A percentile compares a stretch with the other conserved stretches of the same genome.
These are phyloP conservation scores for Bombyx mandarina DNA, from an alignment of 1,140 invertebrate species.

Conservation along the genomic window DNA sequence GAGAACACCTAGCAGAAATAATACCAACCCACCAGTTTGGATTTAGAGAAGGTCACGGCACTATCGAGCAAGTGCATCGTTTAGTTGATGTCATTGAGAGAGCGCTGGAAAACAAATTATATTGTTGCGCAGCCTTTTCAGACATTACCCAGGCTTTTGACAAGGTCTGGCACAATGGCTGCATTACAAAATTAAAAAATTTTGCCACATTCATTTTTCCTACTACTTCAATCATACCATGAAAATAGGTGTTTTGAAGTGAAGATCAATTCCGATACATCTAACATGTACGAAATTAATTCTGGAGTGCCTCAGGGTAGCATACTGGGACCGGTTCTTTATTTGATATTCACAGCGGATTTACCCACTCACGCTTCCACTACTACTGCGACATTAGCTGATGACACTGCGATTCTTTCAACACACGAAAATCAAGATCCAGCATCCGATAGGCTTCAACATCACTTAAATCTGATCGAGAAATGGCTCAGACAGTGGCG, in stretches of 20 bases:
- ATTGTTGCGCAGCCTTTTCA: conserved; percentile 29
- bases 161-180: conserved; percentile 30
- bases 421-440: too few species aligned
- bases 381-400: too few species aligned
- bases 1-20: conserved; percentile 12
- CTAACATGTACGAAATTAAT: conserved; percentile 6
- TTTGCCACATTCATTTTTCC: conserved; percentile 8
- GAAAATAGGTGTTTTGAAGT: conserved; percentile 13
- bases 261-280: conserved; percentile 3
- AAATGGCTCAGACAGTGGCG: too few species aligned
- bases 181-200: conserved; percentile 21
- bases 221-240: conserved; percentile 6
- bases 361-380: background rate
- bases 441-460: too few species aligned
- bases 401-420: too few species aligned
- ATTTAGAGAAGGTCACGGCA: conserved; percentile 29
- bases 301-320: conserved; percentile 40
- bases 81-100: conserved; percentile 18
- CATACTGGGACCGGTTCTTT: conserved; percentile 32
- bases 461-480: too few species aligned
- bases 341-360: conserved; percentile 15
- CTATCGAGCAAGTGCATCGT: conserved; percentile 26
- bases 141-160: conserved; percentile 39
- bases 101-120: conserved; percentile 26
- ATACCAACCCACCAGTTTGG: conserved; percentile 43